phyloP scores from a whole-genome alignment of 2,113 vertebrate species.

The Scomber scombrus region DNA sequence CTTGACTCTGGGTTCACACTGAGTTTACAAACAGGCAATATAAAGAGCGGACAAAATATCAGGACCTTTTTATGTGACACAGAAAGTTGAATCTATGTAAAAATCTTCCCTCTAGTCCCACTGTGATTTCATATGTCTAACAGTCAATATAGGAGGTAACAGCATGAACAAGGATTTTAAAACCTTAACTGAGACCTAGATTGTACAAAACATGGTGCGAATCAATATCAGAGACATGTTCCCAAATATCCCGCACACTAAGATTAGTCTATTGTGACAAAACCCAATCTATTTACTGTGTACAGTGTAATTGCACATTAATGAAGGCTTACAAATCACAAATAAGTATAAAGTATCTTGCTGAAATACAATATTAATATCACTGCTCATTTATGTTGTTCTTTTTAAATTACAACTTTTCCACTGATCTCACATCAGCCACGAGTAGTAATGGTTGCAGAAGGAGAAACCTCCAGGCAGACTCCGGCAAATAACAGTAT shows the following conservation, averaged over 20 bases:
- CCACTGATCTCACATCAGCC: slow-evolving; percentile 64
- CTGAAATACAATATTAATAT: slow-evolving; percentile 64
- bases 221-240: slow-evolving; percentile 30
- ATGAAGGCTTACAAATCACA: slow-evolving; percentile 72
- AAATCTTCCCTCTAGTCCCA: slow-evolving; percentile 28
- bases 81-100: slow-evolving; percentile 29
- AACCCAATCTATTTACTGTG: slow-evolving; percentile 36
- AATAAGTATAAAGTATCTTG: slow-evolving; percentile 66
- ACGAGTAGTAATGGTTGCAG: slow-evolving; percentile 53
- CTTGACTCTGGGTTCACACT: slow-evolving; percentile 22
- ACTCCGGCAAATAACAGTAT: slow-evolving; percentile 78
- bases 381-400: slow-evolving; percentile 40
- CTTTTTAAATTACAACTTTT: slow-evolving; percentile 61
- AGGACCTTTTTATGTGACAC: slow-evolving; percentile 37
- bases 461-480: slow-evolving; percentile 70
- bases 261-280: slow-evolving; percentile 30
- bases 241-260: slow-evolving; percentile 33
- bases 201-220: slow-evolving; percentile 48
- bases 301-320: slow-evolving; percentile 59
- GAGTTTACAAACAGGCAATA: slow-evolving; percentile 58
- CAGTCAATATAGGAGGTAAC: slow-evolving; percentile 55
- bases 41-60: slow-evolving; percentile 52
- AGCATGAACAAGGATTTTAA: slow-evolving; percentile 24
- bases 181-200: slow-evolving; percentile 9
- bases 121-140: slow-evolving; percentile 39